A percentile compares a stretch with the other conserved stretches of the same genome.
Evolutionary conservation across 2,113 vertebrate genomes (phyloP).

Genomic region (Silurus asotus): DNA sequence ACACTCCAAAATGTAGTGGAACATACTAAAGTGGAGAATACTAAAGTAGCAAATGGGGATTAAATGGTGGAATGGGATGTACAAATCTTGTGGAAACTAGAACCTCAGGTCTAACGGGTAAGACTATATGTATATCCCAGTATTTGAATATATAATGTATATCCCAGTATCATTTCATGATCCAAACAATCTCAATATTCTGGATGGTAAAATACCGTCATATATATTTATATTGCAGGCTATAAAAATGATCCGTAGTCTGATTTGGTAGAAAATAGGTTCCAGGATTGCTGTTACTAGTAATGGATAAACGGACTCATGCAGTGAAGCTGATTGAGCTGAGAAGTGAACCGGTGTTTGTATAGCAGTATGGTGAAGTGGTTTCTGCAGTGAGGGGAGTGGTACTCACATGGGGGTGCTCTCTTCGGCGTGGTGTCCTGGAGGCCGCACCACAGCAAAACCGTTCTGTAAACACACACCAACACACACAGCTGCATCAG

Average conservation of each 20-base stretch:
- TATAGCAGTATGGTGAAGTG: neutral
- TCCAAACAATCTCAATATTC: neutral
- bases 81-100: too few relatives aligned
- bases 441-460: slow-evolving; percentile 94
- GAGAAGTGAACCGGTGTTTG: neutral
- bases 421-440: slow-evolving; percentile 95
- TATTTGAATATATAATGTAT: too few relatives aligned
- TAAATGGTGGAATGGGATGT: too few relatives aligned
- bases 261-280: neutral
- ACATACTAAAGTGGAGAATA: too few relatives aligned
- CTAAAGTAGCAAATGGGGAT: too few relatives aligned
- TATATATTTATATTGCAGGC: neutral
- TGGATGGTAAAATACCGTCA: neutral
- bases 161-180: too few relatives aligned
- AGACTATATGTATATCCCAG: too few relatives aligned
- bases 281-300: neutral
- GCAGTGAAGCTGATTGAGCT: neutral
- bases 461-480: slow-evolving; percentile 79
- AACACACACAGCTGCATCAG: slow-evolving; percentile 39
- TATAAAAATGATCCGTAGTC: too few relatives aligned
- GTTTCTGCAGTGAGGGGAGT: slow-evolving; percentile 1
- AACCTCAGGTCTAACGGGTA: too few relatives aligned
- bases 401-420: slow-evolving; percentile 93
- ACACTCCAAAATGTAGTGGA: too few relatives aligned
- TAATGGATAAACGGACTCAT: neutral